A percentile compares a stretch with the other conserved stretches of the same genome.
Conservation (phyloP, 2,888 invertebrate genomes). For the Rutpela maculata region DNA sequence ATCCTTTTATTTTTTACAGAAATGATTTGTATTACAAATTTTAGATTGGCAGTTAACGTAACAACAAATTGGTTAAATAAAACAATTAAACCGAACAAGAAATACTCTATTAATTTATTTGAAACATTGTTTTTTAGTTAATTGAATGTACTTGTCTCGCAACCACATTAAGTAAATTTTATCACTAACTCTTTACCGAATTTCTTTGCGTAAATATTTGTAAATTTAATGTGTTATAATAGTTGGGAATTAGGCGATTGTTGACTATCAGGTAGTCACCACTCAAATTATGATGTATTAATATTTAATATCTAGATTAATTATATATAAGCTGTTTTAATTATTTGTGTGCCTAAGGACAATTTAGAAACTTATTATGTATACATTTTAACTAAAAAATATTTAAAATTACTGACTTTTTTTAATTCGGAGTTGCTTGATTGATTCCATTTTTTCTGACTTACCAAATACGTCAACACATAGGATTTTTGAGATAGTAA, state of each 20-base stretch:
- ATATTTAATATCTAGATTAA: too few relatives aligned
- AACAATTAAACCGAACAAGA: conserved; percentile 12
- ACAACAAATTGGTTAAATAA: conserved; percentile 14
- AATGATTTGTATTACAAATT: not conserved
- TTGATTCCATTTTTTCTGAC: too few relatives aligned
- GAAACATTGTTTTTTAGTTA: conserved; percentile 17
- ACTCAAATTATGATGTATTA: too few relatives aligned
- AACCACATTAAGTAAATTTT: conserved; percentile 17
- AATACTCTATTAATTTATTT: conserved; percentile 7
- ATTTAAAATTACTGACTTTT: too few relatives aligned
- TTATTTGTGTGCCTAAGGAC: too few relatives aligned
- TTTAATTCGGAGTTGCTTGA: too few relatives aligned
- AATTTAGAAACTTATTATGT: too few relatives aligned
- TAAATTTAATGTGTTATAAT: not conserved
- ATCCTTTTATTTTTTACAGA: not conserved
- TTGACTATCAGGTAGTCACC: too few relatives aligned
- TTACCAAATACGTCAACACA: too few relatives aligned
- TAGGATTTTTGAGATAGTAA: too few relatives aligned
- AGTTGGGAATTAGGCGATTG: not conserved
- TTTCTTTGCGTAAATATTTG: conserved; percentile 2
- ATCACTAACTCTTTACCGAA: conserved; percentile 17
- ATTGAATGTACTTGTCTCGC: not conserved
- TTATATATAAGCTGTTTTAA: too few relatives aligned
- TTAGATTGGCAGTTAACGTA: not conserved
- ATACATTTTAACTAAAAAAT: too few relatives aligned